Conservation (phyloP, 1,140 invertebrate genomes). For the Macrobrachium nipponense region DNA sequence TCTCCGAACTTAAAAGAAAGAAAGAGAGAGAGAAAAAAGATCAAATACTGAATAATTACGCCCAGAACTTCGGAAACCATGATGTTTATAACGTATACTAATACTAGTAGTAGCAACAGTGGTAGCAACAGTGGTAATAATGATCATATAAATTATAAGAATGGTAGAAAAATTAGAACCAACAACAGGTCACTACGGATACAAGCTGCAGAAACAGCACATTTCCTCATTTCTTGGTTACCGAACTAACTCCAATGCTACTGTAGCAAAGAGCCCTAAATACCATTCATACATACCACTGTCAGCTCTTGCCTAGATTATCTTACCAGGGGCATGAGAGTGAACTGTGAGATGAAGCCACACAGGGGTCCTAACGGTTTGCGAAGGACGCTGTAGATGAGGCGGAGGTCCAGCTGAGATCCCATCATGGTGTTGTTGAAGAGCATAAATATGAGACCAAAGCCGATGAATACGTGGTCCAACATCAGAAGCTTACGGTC, state of each 20-base stretch:
- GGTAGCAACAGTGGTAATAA: neutral
- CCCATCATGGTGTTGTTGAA: constrained; percentile 69
- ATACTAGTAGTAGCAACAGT: neutral
- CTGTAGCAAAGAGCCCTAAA: too few species aligned
- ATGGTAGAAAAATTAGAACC: neutral
- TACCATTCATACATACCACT: too few species aligned
- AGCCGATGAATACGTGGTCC: constrained; percentile 67
- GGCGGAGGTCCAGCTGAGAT: constrained; percentile 68
- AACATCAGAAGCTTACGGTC: constrained; percentile 57
- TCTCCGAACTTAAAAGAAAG: too few species aligned
- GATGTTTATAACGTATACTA: neutral
- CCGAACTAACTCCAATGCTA: too few species aligned
- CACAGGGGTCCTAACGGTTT: constrained; percentile 68
- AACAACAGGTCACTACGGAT: neutral
- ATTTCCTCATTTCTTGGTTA: neutral
- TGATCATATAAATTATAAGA: neutral
- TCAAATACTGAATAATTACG: too few species aligned
- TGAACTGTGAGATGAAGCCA: constrained; percentile 69
- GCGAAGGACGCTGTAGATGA: constrained; percentile 68
- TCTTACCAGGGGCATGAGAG: constrained; percentile 70
- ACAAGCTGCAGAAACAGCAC: neutral
- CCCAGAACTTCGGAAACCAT: neutral
- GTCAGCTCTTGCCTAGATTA: too few species aligned
- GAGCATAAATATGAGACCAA: constrained; percentile 67
- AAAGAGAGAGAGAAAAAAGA: too few species aligned